phyloP scores from a whole-genome alignment of 2,113 vertebrate genomes.

The Paramormyrops kingsleyae region DNA sequence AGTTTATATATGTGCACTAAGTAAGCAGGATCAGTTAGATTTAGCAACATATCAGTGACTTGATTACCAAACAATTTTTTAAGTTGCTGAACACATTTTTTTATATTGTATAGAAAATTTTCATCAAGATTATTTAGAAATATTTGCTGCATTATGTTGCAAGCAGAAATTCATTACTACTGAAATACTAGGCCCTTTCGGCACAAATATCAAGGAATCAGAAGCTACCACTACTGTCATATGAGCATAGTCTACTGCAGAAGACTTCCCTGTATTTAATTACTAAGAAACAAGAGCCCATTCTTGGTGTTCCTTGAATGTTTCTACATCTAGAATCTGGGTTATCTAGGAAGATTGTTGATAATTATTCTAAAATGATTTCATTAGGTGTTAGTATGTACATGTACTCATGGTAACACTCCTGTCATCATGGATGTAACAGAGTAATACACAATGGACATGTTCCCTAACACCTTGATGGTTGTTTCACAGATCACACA shows the following conservation, averaged over 20 bases:
- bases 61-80: neutral
- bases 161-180: neutral
- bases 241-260: neutral
- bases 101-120: neutral
- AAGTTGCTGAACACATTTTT: neutral
- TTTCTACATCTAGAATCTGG: neutral
- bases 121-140: neutral
- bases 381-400: neutral
- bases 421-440: neutral
- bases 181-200: neutral
- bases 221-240: neutral
- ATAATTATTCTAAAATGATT: neutral
- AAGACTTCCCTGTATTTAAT: neutral
- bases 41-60: neutral
- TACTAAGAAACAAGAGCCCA: neutral
- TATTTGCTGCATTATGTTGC: neutral
- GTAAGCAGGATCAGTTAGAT: neutral
- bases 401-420: neutral
- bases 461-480: neutral
- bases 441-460: neutral
- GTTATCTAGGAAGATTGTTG: neutral
- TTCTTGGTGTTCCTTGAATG: neutral
- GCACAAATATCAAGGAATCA: neutral
- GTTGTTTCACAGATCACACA: constrained; percentile 56
- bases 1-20: neutral